Percentiles rank a stretch among this genome's conserved stretches.
phyloP scores from a whole-genome alignment of 2,797 vertebrate genomes.

The Chanos chanos region DNA sequence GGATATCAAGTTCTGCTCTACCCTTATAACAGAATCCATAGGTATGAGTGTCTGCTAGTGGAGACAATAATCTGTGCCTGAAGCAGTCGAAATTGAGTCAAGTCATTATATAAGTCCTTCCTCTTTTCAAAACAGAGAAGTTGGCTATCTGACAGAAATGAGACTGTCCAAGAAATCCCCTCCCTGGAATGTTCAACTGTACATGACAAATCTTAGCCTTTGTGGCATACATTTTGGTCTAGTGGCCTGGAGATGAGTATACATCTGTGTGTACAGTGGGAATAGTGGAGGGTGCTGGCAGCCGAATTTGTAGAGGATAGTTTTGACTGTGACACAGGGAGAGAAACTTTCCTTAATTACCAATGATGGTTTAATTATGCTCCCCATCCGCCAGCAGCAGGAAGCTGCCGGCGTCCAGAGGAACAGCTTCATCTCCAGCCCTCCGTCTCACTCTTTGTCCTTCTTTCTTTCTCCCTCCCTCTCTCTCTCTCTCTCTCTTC shows the following conservation, averaged over 20 bases:
- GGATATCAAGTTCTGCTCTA: too few relatives aligned
- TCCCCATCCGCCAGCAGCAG: slow-evolving; percentile 50
- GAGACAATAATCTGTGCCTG: too few relatives aligned
- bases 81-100: too few relatives aligned
- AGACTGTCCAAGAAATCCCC: too few relatives aligned
- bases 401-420: slow-evolving; percentile 60
- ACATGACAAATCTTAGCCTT: too few relatives aligned
- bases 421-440: slow-evolving; percentile 55
- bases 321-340: slow-evolving; percentile 17
- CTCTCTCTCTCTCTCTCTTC: slow-evolving; percentile 13
- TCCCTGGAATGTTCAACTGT: too few relatives aligned
- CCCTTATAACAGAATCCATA: too few relatives aligned
- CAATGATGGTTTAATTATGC: slow-evolving; percentile 58
- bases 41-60: too few relatives aligned
- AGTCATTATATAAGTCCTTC: too few relatives aligned
- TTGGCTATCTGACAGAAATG: too few relatives aligned
- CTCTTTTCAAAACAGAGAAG: not conserved
- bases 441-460: slow-evolving; percentile 4
- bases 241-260: too few relatives aligned
- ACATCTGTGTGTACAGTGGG: slow-evolving; percentile 30
- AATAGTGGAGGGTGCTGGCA: not conserved
- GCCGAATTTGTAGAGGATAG: slow-evolving; percentile 17
- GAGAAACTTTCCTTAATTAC: slow-evolving; percentile 57
- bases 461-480: slow-evolving; percentile 49
- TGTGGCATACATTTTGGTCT: too few relatives aligned